These are phyloP conservation scores for Dascillus cervinus DNA, from an alignment of 2,888 invertebrate species.

Conservation along the genomic window DNA sequence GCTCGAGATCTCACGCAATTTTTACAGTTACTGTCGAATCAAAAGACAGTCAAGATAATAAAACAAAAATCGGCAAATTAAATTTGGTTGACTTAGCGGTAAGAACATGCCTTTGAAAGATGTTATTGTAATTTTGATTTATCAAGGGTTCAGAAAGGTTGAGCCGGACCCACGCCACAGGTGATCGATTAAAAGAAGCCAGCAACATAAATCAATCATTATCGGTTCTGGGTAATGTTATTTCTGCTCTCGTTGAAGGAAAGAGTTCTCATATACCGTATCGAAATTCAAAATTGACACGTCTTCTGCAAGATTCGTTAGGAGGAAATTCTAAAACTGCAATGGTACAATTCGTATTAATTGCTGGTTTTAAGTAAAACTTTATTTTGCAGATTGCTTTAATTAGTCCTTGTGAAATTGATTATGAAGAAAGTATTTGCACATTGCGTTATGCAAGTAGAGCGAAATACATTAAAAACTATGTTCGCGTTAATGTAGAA, in stretches of 20 bases:
- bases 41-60: slow-evolving; percentile 76
- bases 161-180: slow-evolving; percentile 91
- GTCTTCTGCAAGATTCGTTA: slow-evolving; percentile 90
- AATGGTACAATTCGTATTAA: slow-evolving; percentile 54
- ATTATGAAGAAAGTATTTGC: slow-evolving; percentile 96
- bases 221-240: slow-evolving; percentile 96
- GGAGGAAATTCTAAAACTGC: slow-evolving; percentile 95
- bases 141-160: slow-evolving; percentile 91
- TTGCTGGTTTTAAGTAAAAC: slow-evolving; percentile 1
- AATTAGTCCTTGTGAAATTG: slow-evolving; percentile 91
- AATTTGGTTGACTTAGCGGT: slow-evolving; percentile 96
- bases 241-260: slow-evolving; percentile 95
- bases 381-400: slow-evolving; percentile 72
- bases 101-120: slow-evolving; percentile 34
- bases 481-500: slow-evolving; percentile 93
- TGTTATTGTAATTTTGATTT: slow-evolving; percentile 4
- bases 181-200: slow-evolving; percentile 89
- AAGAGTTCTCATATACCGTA: slow-evolving; percentile 97
- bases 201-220: slow-evolving; percentile 97
- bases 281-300: slow-evolving; percentile 92
- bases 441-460: slow-evolving; percentile 94
- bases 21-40: slow-evolving; percentile 97
- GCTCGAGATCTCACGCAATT: slow-evolving; percentile 95
- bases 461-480: slow-evolving; percentile 96
- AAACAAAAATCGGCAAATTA: slow-evolving; percentile 89